A percentile compares a stretch with the other conserved stretches of the same genome.
These are phyloP conservation scores for Macrobrachium nipponense DNA, from an alignment of 1,140 invertebrate genomes.

Conservation along the genomic window DNA sequence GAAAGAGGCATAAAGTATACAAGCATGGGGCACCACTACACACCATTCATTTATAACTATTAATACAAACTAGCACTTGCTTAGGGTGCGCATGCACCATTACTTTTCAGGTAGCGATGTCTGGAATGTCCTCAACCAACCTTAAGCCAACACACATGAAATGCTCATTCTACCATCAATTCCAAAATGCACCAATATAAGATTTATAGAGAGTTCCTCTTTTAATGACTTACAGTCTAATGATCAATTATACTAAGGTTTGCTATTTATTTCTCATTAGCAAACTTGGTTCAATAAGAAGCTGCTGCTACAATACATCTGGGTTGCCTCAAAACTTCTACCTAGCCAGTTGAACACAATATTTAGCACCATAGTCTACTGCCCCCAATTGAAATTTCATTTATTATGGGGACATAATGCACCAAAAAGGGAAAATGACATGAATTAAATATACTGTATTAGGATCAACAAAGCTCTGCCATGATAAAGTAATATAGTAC, in stretches of 20 bases:
- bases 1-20: not conserved
- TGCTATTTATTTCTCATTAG: slow-evolving; percentile 1
- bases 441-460: too few relatives aligned
- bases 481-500: too few relatives aligned
- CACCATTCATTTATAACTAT: slow-evolving; percentile 1
- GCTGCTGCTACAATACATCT: too few relatives aligned
- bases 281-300: slow-evolving; percentile 27
- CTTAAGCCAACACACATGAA: slow-evolving; percentile 16
- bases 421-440: too few relatives aligned
- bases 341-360: slow-evolving; percentile 38
- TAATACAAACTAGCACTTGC: slow-evolving; percentile 45
- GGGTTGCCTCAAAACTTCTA: slow-evolving; percentile 28
- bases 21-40: slow-evolving; percentile 34
- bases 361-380: slow-evolving; percentile 34
- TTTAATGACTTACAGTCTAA: not conserved
- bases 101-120: slow-evolving; percentile 43
- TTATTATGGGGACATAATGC: too few relatives aligned
- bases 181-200: too few relatives aligned
- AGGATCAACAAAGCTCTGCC: too few relatives aligned
- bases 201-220: too few relatives aligned
- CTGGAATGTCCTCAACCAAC: slow-evolving; percentile 49
- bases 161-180: not conserved
- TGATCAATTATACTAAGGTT: too few relatives aligned
- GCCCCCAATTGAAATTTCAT: too few relatives aligned
- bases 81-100: slow-evolving; percentile 48